Evolutionary conservation across 1,140 invertebrate genomes (phyloP).

Genomic region (Listronotus oregonensis): DNA sequence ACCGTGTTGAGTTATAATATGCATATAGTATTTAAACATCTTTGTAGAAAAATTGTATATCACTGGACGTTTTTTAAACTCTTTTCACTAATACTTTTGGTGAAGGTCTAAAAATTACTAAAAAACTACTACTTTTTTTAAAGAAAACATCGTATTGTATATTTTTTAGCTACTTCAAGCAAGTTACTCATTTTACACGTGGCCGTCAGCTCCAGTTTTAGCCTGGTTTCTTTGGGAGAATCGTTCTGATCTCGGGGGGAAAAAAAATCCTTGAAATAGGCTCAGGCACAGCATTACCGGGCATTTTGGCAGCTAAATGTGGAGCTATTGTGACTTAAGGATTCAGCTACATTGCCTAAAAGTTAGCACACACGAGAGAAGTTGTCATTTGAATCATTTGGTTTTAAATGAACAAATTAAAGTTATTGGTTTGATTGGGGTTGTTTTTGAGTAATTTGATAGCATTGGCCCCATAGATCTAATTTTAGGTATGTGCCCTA

Average conservation of each 20-base stretch:
- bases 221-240: slow-evolving; percentile 91
- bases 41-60: no score
- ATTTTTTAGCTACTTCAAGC: slow-evolving; percentile 75
- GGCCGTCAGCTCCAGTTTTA: slow-evolving; percentile 89
- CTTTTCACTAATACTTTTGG: no score
- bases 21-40: no score
- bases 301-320: slow-evolving; percentile 89
- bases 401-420: slow-evolving; percentile 66
- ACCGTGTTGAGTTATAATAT: no score
- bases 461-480: slow-evolving; percentile 79
- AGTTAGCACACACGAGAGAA: slow-evolving; percentile 80
- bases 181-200: slow-evolving; percentile 92
- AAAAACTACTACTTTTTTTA: no score
- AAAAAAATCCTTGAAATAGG: slow-evolving; percentile 84
- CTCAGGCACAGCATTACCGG: slow-evolving; percentile 88
- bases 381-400: slow-evolving; percentile 72
- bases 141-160: not conserved
- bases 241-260: slow-evolving; percentile 68
- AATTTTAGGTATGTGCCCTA: slow-evolving; percentile 67
- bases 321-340: slow-evolving; percentile 83
- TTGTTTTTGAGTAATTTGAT: slow-evolving; percentile 76
- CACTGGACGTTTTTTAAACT: no score
- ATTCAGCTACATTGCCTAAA: slow-evolving; percentile 70
- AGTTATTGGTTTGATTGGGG: slow-evolving; percentile 88
- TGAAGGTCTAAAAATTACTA: no score